Percentiles rank a stretch among this genome's conserved stretches.
Conservation (phyloP, 1,140 invertebrate genomes). For the Maniola jurtina region DNA sequence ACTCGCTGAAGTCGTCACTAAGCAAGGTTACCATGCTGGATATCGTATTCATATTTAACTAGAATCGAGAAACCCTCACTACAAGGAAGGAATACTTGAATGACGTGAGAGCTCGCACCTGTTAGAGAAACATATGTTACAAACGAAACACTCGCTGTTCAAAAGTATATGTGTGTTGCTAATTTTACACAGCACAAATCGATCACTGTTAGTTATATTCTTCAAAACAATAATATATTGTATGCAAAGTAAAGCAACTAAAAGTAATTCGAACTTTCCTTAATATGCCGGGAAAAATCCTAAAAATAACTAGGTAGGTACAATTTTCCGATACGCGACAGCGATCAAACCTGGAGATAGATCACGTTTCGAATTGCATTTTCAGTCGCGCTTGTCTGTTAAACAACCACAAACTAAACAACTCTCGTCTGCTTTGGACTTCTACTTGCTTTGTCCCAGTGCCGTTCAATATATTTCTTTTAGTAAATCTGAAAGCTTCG, state of each 20-base stretch:
- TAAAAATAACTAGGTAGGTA: neutral
- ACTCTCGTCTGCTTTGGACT: too few species aligned
- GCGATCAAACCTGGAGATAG: conserved; percentile 27
- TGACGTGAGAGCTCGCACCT: conserved; percentile 50
- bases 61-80: conserved; percentile 39
- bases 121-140: conserved; percentile 22
- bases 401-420: neutral
- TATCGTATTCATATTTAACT: conserved; percentile 54
- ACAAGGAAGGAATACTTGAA: conserved; percentile 43
- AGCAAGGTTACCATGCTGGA: conserved; percentile 19
- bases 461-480: too few species aligned
- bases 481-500: too few species aligned
- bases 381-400: conserved; percentile 20
- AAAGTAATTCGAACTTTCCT: too few species aligned
- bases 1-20: neutral
- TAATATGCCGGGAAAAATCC: too few species aligned
- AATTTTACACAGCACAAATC: too few species aligned
- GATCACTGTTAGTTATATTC: too few species aligned
- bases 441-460: too few species aligned
- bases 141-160: conserved; percentile 9
- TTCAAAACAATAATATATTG: too few species aligned
- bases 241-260: too few species aligned
- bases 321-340: conserved; percentile 3
- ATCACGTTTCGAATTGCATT: conserved; percentile 37
- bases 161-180: neutral